Evolutionary conservation across 2,113 vertebrate species (phyloP), one percentile per base, ranked within the genome.

Genomic region (Passerina amoena): DNA sequence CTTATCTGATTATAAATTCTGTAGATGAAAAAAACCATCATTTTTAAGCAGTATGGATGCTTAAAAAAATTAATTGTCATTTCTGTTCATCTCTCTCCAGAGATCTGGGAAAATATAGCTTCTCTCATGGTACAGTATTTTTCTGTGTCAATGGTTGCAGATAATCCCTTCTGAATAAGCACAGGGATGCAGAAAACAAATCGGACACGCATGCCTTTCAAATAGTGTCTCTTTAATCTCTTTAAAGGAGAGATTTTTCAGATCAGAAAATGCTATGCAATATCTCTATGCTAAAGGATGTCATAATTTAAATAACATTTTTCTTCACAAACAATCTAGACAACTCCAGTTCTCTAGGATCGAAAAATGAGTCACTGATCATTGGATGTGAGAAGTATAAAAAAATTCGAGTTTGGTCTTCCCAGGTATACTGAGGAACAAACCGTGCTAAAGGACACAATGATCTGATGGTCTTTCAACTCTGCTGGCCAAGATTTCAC

Each of bases 201-300:
- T 87, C 20, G 5, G 81, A 91, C 38, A 89, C 85, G 25, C 27
- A n/a, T 47, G 86, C 72, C 77, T 94, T 91, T 91, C 77, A 81
- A 87, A 84, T 3, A 51, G 27, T 38, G 57, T 20, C 50, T 77
- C 71, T 91, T 93, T 91, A 89, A 92, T 89, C 69, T 92, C 86
- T 88, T 95, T 68, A 92, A 90, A 88, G 63, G 50, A 68, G 30
- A 73, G 70, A 48, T 63, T 95, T 95, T 94, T 66, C 73, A 96
- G 81, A 79, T 53, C 77, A 89, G 81, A 61, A 83, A 91, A 85
- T 20, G 27, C 27, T 17, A 77, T 37, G 69, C 44, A 87, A 4
- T 45, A 88, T 18, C 69, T 81, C 56, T 50, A 10, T 60, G 47
- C 35, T 78, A 88, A 92, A 83, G 38, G 18, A 57, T 54, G 44